Evolutionary conservation across 2,113 vertebrate genomes (phyloP).

Genomic region (Trochalopteron elliotii): DNA sequence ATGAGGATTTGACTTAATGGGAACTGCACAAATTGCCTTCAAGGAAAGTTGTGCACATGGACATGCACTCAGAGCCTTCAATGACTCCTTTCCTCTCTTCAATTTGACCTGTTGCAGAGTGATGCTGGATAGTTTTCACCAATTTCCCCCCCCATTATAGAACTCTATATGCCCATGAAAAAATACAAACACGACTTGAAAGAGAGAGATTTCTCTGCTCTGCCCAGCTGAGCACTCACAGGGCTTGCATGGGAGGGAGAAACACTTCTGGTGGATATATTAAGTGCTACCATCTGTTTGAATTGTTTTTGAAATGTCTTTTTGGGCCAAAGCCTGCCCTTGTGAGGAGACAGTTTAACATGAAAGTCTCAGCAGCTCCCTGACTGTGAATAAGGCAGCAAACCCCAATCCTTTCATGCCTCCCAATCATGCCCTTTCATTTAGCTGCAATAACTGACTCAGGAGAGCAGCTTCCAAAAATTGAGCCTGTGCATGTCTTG

Average conservation of each 20-base stretch:
- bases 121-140: background rate
- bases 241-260: background rate
- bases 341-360: constrained; percentile 45
- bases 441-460: background rate
- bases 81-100: background rate
- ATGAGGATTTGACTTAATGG: background rate
- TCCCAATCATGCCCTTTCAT: constrained; percentile 11
- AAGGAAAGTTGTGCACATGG: background rate
- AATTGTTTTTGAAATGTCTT: constrained; percentile 60
- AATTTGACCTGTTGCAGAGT: background rate
- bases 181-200: constrained; percentile 38
- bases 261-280: constrained; percentile 33
- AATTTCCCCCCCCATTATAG: background rate
- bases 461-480: background rate
- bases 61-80: background rate
- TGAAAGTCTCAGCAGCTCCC: constrained; percentile 21
- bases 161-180: background rate
- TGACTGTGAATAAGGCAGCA: constrained; percentile 12
- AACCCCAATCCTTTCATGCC: background rate
- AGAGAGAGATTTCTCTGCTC: background rate
- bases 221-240: background rate
- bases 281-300: constrained; percentile 63
- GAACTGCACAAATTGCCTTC: background rate
- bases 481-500: background rate
- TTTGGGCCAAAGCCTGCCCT: constrained; percentile 55